A percentile compares a stretch with the other conserved stretches of the same genome.
Conservation (phyloP, 2,797 vertebrate genomes). For the Coregonus suidteri region DNA sequence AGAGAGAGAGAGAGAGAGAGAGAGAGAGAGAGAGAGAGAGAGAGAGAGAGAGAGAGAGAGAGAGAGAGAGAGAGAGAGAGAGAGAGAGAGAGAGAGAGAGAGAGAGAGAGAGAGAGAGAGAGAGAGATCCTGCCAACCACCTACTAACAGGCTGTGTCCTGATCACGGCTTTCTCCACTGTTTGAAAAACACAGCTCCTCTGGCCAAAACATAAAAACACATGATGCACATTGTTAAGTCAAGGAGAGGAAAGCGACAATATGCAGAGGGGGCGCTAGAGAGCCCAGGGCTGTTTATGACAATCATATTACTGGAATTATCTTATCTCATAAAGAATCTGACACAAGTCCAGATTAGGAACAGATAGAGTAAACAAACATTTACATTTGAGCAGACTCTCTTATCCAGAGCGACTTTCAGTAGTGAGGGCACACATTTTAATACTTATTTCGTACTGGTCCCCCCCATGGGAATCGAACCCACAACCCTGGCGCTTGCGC, state of each 20-base stretch:
- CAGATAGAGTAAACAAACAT: slow-evolving; percentile 1
- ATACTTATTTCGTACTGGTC: too few species aligned
- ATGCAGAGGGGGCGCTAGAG: slow-evolving; percentile 6
- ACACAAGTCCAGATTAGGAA: slow-evolving; percentile 25
- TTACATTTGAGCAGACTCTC: too few species aligned
- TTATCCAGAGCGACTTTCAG: too few species aligned
- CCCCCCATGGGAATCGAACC: too few species aligned
- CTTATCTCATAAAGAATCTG: slow-evolving; percentile 31
- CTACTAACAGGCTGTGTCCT: slow-evolving; percentile 23
- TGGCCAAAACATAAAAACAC: slow-evolving; percentile 41
- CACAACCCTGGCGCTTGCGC: too few species aligned
- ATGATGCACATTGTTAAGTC: slow-evolving; percentile 34
- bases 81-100: neutral
- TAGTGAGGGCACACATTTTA: too few species aligned
- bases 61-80: neutral
- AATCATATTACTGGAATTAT: slow-evolving; percentile 37
- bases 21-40: neutral
- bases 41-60: slow-evolving; percentile 4
- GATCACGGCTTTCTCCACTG: slow-evolving; percentile 20
- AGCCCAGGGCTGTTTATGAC: slow-evolving; percentile 42
- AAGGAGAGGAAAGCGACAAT: neutral
- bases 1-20: too few species aligned
- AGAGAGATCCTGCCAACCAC: slow-evolving; percentile 33
- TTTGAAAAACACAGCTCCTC: slow-evolving; percentile 37
- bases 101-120: neutral